Conservation (phyloP, 2,113 vertebrate genomes). For the Antechinus stuartii region DNA sequence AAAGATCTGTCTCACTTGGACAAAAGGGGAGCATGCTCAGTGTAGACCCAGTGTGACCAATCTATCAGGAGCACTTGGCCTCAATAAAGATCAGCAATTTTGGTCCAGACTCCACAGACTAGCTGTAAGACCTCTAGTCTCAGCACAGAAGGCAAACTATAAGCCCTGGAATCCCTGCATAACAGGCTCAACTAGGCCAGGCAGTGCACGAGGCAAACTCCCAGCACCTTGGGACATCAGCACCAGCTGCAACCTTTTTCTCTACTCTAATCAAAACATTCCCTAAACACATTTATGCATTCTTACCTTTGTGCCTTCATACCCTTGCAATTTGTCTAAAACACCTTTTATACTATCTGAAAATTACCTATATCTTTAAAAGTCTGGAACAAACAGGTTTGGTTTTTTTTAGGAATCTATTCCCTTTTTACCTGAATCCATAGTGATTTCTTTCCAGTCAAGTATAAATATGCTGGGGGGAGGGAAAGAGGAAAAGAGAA, state of each 20-base stretch:
- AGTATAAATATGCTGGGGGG: neutral
- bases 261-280: neutral
- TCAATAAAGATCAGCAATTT: no score
- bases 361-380: conserved; percentile 40
- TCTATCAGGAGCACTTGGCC: no score
- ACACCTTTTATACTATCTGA: conserved; percentile 11
- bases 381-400: conserved; percentile 45
- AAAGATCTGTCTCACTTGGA: no score
- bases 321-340: neutral
- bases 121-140: no score
- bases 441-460: neutral
- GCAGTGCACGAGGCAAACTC: no score
- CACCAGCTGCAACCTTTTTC: neutral
- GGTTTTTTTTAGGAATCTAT: neutral
- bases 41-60: no score
- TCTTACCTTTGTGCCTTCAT: neutral
- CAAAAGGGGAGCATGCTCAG: no score
- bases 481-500: neutral
- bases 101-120: no score
- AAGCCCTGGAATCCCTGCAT: no score
- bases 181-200: no score
- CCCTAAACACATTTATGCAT: neutral
- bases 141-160: no score
- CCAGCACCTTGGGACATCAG: no score
- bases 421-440: conserved; percentile 24